These are phyloP conservation scores for Rhopalosiphum padi DNA, from an alignment of 1,140 invertebrate species.

Conservation along the genomic window DNA sequence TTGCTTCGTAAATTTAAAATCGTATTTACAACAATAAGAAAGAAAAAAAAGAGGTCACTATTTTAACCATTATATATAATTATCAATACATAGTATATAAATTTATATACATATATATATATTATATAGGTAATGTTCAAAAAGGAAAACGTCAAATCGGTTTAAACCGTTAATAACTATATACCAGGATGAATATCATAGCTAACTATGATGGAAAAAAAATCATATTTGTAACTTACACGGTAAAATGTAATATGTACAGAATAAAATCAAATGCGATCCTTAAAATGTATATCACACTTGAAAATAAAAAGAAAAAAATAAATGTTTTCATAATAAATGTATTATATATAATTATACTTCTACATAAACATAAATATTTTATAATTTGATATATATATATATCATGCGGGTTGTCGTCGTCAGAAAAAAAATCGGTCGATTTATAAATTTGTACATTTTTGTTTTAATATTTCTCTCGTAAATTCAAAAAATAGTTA, in stretches of 20 bases:
- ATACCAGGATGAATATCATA: slow-evolving; percentile 43
- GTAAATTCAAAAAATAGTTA: slow-evolving; percentile 30
- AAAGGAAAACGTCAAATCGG: slow-evolving; percentile 48
- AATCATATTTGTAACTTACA: slow-evolving; percentile 21
- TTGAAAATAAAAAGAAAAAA: slow-evolving; percentile 13
- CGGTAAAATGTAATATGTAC: slow-evolving; percentile 28
- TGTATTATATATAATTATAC: slow-evolving; percentile 21
- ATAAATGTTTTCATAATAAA: neutral
- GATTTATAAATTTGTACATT: slow-evolving; percentile 14
- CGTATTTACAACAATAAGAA: slow-evolving; percentile 15
- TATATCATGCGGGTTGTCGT: neutral
- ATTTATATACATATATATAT: neutral
- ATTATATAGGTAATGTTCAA: slow-evolving; percentile 12
- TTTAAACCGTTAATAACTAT: neutral
- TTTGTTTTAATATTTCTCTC: neutral
- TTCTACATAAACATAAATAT: slow-evolving; percentile 1
- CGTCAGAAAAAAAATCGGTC: neutral
- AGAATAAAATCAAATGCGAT: slow-evolving; percentile 30
- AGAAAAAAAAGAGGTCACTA: slow-evolving; percentile 41
- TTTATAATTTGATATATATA: neutral
- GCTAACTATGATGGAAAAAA: neutral
- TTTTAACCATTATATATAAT: slow-evolving; percentile 12
- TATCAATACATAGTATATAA: neutral
- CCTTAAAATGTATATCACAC: slow-evolving; percentile 30
- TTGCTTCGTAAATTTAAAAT: slow-evolving; percentile 39